A percentile compares a stretch with the other conserved stretches of the same genome.
Conservation (phyloP, 2,888 invertebrate genomes). For the Diloba caeruleocephala region DNA sequence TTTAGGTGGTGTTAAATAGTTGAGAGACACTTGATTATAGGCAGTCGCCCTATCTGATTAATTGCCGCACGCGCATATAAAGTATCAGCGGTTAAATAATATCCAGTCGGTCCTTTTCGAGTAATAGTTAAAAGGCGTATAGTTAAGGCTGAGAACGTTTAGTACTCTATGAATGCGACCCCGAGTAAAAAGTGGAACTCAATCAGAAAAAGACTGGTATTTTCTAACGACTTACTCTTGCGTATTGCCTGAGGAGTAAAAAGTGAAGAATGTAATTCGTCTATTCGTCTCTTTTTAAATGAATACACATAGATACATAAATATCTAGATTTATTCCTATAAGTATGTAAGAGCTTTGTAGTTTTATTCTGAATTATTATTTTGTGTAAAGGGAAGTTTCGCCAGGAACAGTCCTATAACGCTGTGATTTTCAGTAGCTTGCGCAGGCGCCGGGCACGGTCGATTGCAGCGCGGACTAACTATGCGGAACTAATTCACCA, state of each 20-base stretch:
- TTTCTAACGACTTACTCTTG: slow-evolving; percentile 42
- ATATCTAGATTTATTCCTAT: slow-evolving; percentile 9
- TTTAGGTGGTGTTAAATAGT: slow-evolving; percentile 35
- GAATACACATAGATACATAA: slow-evolving; percentile 15
- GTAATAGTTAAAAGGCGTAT: slow-evolving; percentile 45
- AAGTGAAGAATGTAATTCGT: slow-evolving; percentile 15
- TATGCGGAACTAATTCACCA: slow-evolving; percentile 84
- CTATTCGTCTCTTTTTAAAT: slow-evolving; percentile 14
- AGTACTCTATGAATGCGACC: slow-evolving; percentile 38
- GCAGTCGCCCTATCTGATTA: slow-evolving; percentile 38
- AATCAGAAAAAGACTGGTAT: slow-evolving; percentile 35
- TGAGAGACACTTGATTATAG: slow-evolving; percentile 46
- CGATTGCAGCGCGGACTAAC: slow-evolving; percentile 75
- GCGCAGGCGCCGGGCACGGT: slow-evolving; percentile 73
- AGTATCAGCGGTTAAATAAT: too few relatives aligned
- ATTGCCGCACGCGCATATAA: slow-evolving; percentile 40
- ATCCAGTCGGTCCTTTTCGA: slow-evolving; percentile 35
- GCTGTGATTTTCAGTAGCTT: slow-evolving; percentile 38
- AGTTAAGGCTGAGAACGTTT: slow-evolving; percentile 22
- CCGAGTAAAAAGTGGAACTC: slow-evolving; percentile 31
- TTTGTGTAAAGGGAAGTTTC: too few relatives aligned
- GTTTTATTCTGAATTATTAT: too few relatives aligned
- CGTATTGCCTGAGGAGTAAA: slow-evolving; percentile 17
- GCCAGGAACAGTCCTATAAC: slow-evolving; percentile 6
- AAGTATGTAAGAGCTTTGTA: not conserved